phyloP scores from a whole-genome alignment of 2,113 vertebrate species.

The Oreochromis spilurus region DNA sequence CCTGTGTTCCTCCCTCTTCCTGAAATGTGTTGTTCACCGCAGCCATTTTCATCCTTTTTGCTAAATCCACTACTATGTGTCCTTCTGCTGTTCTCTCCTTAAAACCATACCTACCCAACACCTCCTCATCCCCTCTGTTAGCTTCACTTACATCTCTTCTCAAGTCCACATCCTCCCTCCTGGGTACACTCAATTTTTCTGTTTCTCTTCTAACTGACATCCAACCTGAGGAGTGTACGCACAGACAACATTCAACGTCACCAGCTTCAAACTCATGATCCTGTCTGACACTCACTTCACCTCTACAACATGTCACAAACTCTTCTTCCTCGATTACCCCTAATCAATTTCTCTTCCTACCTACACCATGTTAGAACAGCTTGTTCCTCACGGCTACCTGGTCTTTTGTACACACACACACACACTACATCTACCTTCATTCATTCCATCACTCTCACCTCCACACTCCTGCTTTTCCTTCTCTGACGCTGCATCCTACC shows the following conservation, averaged over 20 bases:
- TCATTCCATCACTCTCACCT: neutral
- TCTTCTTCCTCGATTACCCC: too few species aligned
- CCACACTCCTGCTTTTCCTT: neutral
- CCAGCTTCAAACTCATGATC: neutral
- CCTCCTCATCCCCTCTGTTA: neutral
- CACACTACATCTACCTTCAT: neutral
- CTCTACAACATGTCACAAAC: too few species aligned
- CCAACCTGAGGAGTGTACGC: neutral
- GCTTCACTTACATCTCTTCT: neutral
- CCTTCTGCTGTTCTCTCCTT: neutral
- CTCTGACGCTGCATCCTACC: neutral
- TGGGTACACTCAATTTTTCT: neutral
- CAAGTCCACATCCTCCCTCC: neutral
- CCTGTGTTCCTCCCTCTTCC: neutral
- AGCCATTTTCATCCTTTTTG: neutral
- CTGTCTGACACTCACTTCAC: too few species aligned
- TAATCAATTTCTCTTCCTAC: too few species aligned
- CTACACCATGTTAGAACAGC: too few species aligned
- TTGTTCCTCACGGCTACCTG: too few species aligned
- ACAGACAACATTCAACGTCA: neutral
- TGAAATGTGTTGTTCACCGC: neutral
- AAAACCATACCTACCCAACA: neutral
- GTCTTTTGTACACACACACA: neutral
- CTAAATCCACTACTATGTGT: neutral
- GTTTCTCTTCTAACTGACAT: neutral